phyloP scores from a whole-genome alignment of 2,797 vertebrate species.

The Anolis apletophallus region DNA sequence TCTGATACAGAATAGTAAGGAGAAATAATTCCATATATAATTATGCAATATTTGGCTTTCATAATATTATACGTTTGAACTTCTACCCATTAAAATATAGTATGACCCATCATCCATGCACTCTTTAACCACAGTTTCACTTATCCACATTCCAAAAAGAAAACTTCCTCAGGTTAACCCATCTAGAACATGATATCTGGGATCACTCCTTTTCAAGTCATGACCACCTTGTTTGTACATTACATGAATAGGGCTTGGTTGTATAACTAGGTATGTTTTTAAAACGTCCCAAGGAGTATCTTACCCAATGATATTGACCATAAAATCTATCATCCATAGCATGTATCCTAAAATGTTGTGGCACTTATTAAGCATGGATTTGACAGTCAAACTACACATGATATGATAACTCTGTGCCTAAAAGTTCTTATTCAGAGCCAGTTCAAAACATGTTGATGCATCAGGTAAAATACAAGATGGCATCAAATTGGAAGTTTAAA shows the following conservation, averaged over 20 bases:
- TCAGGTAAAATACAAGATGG: neutral
- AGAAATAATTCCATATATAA: conserved; percentile 76
- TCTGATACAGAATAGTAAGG: conserved; percentile 79
- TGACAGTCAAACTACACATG: neutral
- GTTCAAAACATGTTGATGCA: too few species aligned
- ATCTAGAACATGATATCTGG: neutral
- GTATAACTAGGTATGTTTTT: conserved; percentile 20
- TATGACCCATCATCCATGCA: too few species aligned
- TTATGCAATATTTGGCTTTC: conserved; percentile 70
- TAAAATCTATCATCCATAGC: conserved; percentile 33
- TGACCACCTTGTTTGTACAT: neutral
- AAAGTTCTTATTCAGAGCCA: too few species aligned
- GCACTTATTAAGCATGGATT: neutral
- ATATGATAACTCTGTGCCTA: neutral
- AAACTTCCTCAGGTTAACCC: neutral
- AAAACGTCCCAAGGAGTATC: conserved; percentile 45
- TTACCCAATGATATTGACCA: conserved; percentile 51
- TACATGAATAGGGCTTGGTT: neutral
- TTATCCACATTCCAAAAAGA: too few species aligned
- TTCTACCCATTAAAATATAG: neutral
- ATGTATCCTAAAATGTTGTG: conserved; percentile 36
- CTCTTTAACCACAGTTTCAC: too few species aligned
- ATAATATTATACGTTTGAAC: conserved; percentile 53
- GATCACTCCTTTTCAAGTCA: neutral
- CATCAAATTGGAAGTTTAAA: neutral